Percentiles rank a stretch among this genome's conserved stretches.
phyloP scores from a whole-genome alignment of 2,113 vertebrate genomes.

The Pan paniscus region DNA sequence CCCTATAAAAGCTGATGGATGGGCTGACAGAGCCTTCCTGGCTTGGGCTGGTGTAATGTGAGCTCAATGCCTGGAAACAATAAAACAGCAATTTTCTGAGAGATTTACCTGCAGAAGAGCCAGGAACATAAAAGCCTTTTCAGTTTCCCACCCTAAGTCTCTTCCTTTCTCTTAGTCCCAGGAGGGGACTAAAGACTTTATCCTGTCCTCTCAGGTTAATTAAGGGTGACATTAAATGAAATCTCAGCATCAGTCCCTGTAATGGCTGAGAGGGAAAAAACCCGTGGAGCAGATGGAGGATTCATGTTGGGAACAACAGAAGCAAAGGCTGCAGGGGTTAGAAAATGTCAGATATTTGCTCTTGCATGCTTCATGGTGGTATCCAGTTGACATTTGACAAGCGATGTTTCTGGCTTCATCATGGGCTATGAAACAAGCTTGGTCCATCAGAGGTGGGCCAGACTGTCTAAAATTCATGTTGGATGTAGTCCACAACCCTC shows the following conservation, averaged over 20 bases:
- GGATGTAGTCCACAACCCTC: neutral
- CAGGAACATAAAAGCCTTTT: neutral
- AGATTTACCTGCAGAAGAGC: conserved; percentile 49
- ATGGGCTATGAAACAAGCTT: neutral
- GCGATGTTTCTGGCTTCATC: neutral
- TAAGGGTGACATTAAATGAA: neutral
- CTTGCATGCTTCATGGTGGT: neutral
- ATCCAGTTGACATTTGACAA: neutral
- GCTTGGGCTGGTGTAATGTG: conserved; percentile 47
- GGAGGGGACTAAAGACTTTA: neutral
- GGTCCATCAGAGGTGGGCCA: neutral
- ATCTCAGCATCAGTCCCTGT: neutral
- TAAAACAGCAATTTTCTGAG: conserved; percentile 76
- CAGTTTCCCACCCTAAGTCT: neutral
- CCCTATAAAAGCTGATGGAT: conserved; percentile 4
- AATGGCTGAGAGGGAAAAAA: neutral
- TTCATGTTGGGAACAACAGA: neutral
- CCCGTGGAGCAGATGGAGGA: neutral
- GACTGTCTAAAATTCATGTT: neutral
- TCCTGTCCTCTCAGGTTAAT: conserved; percentile 25
- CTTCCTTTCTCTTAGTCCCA: neutral
- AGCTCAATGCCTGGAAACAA: conserved; percentile 75
- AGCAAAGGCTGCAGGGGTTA: neutral
- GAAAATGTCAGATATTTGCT: neutral
- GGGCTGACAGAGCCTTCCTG: conserved; percentile 48